Percentiles rank a stretch among this genome's conserved stretches.
These are phyloP conservation scores for Ophraella communa DNA, from an alignment of 2,888 invertebrate species.

Conservation along the genomic window DNA sequence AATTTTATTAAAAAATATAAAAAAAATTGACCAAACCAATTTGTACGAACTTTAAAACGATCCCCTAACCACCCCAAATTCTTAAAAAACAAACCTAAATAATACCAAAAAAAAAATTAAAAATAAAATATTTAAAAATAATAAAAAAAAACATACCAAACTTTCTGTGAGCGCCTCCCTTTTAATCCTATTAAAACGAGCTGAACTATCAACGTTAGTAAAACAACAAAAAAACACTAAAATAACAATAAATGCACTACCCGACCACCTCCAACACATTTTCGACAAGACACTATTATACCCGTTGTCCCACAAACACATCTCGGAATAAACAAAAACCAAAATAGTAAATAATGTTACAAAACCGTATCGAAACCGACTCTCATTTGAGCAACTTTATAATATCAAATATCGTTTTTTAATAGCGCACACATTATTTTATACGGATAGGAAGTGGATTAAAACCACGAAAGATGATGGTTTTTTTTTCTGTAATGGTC, in stretches of 20 bases:
- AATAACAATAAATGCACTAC: constrained; percentile 31
- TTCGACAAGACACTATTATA: constrained; percentile 19
- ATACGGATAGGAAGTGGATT: constrained; percentile 17
- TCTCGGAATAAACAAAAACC: constrained; percentile 10
- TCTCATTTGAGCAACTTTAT: no score
- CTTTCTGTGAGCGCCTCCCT: constrained; percentile 29
- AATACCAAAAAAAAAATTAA: no score
- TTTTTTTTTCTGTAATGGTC: constrained; percentile 12
- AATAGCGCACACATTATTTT: constrained; percentile 22
- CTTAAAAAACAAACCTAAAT: no score
- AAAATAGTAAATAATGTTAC: no score
- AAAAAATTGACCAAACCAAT: no score
- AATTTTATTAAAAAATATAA: no score
- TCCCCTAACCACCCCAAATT: no score
- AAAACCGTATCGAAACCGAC: no score
- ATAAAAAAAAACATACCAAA: constrained; percentile 28
- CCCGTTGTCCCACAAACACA: constrained; percentile 21
- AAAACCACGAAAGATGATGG: constrained; percentile 2
- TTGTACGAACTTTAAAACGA: no score
- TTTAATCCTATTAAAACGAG: constrained; percentile 30
- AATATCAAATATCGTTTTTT: no score
- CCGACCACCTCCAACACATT: constrained; percentile 30
- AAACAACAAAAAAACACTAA: constrained; percentile 36
- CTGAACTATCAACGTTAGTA: background rate
- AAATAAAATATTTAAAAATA: background rate